Percentiles rank a stretch among this genome's conserved stretches.
phyloP scores from a whole-genome alignment of 2,888 invertebrate genomes.

The Drosophila gaucha region DNA sequence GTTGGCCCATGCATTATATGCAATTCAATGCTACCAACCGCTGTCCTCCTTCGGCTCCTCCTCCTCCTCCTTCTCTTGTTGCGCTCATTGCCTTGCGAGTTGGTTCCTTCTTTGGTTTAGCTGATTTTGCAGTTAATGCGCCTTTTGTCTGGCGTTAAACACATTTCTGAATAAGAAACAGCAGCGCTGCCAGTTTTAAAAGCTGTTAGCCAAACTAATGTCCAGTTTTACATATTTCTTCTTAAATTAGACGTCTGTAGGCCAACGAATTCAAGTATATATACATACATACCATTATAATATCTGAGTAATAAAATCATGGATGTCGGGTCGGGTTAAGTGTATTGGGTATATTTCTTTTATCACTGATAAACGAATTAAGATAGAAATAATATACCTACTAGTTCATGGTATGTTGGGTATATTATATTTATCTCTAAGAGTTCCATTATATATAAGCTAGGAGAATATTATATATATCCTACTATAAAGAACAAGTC shows the following conservation, averaged over 20 bases:
- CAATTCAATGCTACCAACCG: constrained; percentile 69
- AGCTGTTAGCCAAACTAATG: background rate
- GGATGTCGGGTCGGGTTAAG: too few species aligned
- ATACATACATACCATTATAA: too few species aligned
- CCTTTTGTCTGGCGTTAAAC: constrained; percentile 54
- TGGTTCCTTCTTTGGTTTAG: constrained; percentile 9
- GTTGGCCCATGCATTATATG: constrained; percentile 79
- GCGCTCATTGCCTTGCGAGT: background rate
- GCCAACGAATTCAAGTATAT: too few species aligned
- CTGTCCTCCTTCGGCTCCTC: background rate
- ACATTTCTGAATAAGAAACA: constrained; percentile 20
- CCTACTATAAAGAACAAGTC: too few species aligned
- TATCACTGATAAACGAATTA: too few species aligned
- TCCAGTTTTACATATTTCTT: background rate
- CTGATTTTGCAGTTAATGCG: constrained; percentile 53
- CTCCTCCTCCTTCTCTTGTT: background rate
- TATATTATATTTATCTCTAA: too few species aligned
- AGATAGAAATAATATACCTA: too few species aligned
- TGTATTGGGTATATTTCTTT: too few species aligned
- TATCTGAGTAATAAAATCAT: too few species aligned
- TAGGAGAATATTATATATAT: too few species aligned
- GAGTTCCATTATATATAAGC: too few species aligned
- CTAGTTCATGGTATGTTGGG: too few species aligned
- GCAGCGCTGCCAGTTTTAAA: background rate
- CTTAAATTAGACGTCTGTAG: background rate